Evolutionary conservation across 2,797 vertebrate species (phyloP), one percentile per base, ranked within the genome.

Genomic region (Euthynnus affinis): DNA sequence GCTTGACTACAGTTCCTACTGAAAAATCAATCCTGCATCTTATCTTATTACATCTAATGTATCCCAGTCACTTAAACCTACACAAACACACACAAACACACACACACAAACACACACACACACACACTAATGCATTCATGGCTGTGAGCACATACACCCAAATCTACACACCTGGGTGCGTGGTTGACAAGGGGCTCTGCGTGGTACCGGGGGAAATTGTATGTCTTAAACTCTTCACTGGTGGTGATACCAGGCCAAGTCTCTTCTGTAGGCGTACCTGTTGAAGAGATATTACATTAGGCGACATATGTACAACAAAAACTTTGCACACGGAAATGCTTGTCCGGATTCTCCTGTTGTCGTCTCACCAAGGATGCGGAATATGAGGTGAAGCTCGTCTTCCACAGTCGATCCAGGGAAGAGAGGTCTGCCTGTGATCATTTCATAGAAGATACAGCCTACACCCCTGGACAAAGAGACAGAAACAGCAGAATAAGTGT

Each of bases 401-500:
- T 96, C 95, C 48, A 96, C 94, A 0, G 95, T 96, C 0, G 96
- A 96, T 23, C 96, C 96, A n/a, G 96, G 95, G 77, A 96, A 96
- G 13, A 96, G 92, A 56, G 96, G 96, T 56, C 95, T 88, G 48
- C 96, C 96, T 58, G 96, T 96, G 80, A 95, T 94, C 96, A 96
- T 96, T 83, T 96, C 96, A 70, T 96, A 96, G 77, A 96, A 96
- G 85, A 96, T 96, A 70, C 96, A 96, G 27, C 96, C 96, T 49
- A 96, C 95, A 60, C 96, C 96, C 96, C 96, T 96, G 76, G 14
- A 86, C 2, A 34, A 29, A 82, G 18, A 20, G 10, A 78, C 23
- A 78, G n/a, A 52, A 52, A 76, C 14, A 49, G 18, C 2, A 4
- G 13, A 59, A 29, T 4, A 27, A 57, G 12, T 46, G 25, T 9